Conservation (phyloP, 2,113 vertebrate genomes). For the Sebastes fasciatus region DNA sequence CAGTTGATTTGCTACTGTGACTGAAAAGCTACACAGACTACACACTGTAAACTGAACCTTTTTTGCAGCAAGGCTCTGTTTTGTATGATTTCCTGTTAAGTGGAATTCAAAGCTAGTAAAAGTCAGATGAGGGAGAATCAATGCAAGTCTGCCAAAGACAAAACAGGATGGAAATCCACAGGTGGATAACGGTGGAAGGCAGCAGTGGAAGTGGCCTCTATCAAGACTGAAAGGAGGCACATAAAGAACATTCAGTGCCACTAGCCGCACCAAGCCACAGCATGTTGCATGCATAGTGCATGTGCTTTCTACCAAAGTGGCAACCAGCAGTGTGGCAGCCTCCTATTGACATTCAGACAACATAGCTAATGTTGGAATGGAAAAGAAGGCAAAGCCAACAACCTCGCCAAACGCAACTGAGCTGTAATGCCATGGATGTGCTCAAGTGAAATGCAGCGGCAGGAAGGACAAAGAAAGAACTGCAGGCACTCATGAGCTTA, state of each 20-base stretch:
- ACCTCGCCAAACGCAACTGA: slow-evolving; percentile 14
- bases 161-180: neutral
- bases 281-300: neutral
- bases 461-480: slow-evolving; percentile 17
- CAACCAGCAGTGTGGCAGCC: neutral
- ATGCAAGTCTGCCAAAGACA: neutral
- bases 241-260: neutral
- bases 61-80: neutral
- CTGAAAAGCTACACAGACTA: neutral
- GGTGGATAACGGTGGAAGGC: neutral
- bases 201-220: neutral
- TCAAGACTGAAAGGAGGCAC: neutral
- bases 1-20: neutral
- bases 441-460: neutral
- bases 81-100: too few relatives aligned
- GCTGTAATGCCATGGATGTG: slow-evolving; percentile 23
- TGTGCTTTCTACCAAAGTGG: slow-evolving; percentile 13
- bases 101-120: neutral
- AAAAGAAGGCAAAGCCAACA: slow-evolving; percentile 2
- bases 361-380: neutral
- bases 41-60: neutral
- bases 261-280: neutral
- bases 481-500: neutral
- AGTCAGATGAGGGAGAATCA: neutral
- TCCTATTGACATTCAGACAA: slow-evolving; percentile 3